phyloP scores from a whole-genome alignment of 2,113 vertebrate genomes.

The Tetraodon nigroviridis region DNA sequence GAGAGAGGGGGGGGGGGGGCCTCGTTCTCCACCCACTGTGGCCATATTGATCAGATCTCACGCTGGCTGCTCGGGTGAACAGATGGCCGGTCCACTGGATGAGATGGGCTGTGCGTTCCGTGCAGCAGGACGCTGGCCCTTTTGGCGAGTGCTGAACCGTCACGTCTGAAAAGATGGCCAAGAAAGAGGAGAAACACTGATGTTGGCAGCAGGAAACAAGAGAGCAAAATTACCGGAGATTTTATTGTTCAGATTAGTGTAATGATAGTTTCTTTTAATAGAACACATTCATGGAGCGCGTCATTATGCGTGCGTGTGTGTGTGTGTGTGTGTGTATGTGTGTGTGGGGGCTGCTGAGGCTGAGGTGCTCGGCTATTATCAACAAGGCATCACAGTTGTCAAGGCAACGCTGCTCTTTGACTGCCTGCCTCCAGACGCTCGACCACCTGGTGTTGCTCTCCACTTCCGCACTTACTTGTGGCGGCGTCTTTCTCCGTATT shows the following conservation, averaged over 20 bases:
- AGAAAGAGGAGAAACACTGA: not conserved
- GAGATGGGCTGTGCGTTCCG: conserved; percentile 33
- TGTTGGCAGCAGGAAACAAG: conserved; percentile 1
- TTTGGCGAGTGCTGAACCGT: conserved; percentile 24
- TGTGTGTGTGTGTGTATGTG: conserved; percentile 9
- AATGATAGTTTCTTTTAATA: conserved; percentile 6
- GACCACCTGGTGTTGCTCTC: conserved; percentile 65
- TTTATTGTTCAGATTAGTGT: not conserved
- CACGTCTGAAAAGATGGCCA: not conserved
- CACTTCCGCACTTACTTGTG: conserved; percentile 47
- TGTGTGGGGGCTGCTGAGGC: conserved; percentile 25
- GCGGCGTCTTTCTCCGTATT: not conserved
- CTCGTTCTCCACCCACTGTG: conserved; percentile 36
- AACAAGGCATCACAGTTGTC: conserved; percentile 72
- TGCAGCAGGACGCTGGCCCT: conserved; percentile 7
- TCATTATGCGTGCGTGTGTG: conserved; percentile 5
- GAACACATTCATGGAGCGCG: not conserved
- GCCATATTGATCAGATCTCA: conserved; percentile 66
- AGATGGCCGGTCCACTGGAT: conserved; percentile 57
- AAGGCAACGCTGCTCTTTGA: conserved; percentile 71
- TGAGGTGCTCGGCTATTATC: conserved; percentile 57
- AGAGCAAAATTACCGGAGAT: not conserved
- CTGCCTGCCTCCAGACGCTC: conserved; percentile 64
- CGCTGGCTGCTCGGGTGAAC: conserved; percentile 48
- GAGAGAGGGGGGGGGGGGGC: conserved; percentile 6